Base-by-base conservation (phyloP, 2,797 vertebrate species). In the Dipus sagitta region DNA sequence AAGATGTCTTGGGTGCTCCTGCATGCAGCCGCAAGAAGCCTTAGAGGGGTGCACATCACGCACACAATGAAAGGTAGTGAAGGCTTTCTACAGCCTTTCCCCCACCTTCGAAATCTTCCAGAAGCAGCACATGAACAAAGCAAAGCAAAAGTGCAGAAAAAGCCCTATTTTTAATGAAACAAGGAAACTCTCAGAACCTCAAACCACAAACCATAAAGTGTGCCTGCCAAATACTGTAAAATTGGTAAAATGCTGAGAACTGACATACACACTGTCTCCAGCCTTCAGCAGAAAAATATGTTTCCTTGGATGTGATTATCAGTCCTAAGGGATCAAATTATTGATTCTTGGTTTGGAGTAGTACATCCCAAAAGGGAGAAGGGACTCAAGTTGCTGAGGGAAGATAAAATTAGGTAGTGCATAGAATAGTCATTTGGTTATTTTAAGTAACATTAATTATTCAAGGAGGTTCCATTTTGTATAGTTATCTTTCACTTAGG, bases 141-240 rank as follows among this genome's bases (percentile, higher is more conserved):
- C 65, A 89, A 92, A 93, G 68, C 47, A 76, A 76, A 96, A 93
- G 62, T 82, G 74, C 24, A 90, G 60, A 72, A 89, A 93, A 93
- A 80, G 28, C 26, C 92, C 47, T 95, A 5, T 81, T 93, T 93
- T 92, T 96, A 94, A 96, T 89, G 87, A 93, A 96, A 93, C 68
- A 91, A 93, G 80, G 77, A 94, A 95, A 92, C 47, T 85, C 85
- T 80, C 68, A 88, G 92, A 95, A 92, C 92, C 70, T 89, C 93
- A 96, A 79, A 88, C 95, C 89, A 90, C 95, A 97, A 82, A 71
- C 90, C 60, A n/a, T 94, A 38, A 94, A 79, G 18, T n/a, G 67
- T 85, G 54, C 62, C 67, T 90, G 62, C 86, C 87, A 94, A 88
- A 87, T 62, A 52, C 67, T 91, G 77, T 84, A 72, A 75, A 85